phyloP scores from a whole-genome alignment of 2,797 vertebrate genomes.

The Myoxocephalus aenaeus region DNA sequence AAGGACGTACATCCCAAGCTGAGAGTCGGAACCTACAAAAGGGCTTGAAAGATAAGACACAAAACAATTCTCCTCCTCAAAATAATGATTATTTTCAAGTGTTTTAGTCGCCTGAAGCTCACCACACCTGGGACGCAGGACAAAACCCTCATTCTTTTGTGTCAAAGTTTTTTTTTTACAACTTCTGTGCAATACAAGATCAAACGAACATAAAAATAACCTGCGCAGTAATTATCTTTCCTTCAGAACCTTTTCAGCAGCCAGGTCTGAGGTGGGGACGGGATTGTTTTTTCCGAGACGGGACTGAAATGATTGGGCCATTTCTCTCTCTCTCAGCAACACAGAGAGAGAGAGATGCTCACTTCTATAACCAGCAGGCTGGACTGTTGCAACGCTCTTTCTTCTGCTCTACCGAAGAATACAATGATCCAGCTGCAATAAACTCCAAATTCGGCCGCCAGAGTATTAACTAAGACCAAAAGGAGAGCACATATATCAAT shows the following conservation, averaged over 20 bases:
- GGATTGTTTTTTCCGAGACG: not conserved
- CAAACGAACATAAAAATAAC: not conserved
- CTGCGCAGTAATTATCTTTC: not conserved
- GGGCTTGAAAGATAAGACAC: not conserved
- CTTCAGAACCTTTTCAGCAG: not conserved
- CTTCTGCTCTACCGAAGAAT: not conserved
- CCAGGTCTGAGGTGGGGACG: not conserved
- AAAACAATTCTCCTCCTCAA: not conserved
- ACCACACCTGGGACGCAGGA: not conserved
- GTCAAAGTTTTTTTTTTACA: not conserved
- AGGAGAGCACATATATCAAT: not conserved
- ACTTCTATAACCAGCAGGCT: not conserved
- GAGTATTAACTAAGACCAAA: not conserved
- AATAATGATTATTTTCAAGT: not conserved
- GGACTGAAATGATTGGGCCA: not conserved
- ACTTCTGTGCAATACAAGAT: not conserved
- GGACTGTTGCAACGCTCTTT: no score
- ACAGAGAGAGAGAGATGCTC: not conserved
- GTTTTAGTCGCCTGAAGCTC: not conserved
- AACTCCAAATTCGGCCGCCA: no score
- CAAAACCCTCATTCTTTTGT: not conserved
- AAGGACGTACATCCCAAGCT: not conserved
- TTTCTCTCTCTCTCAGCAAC: no score
- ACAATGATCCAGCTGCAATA: not conserved
- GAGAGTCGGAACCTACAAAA: not conserved